A percentile compares a stretch with the other conserved stretches of the same genome.
These are phyloP conservation scores for Malacoctenus gilli DNA, from an alignment of 2,797 vertebrate genomes.

Conservation along the genomic window DNA sequence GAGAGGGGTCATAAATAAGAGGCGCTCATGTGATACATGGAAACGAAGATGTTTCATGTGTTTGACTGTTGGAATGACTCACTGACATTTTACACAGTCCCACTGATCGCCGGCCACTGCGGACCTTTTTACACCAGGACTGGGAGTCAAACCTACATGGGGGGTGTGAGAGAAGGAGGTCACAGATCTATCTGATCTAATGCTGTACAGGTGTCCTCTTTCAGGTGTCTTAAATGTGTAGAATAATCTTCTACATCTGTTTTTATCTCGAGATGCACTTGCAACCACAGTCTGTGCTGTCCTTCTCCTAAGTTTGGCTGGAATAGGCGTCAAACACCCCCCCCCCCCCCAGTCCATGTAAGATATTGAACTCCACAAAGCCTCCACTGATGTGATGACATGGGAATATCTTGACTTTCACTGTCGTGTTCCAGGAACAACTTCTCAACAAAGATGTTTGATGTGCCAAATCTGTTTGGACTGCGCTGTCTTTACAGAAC, in stretches of 20 bases:
- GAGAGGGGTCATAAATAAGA: constrained; percentile 47
- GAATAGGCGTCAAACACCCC: too few relatives aligned
- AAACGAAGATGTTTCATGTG: constrained; percentile 35
- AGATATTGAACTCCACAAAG: neutral
- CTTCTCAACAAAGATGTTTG: neutral
- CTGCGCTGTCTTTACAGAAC: neutral
- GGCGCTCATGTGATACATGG: constrained; percentile 23
- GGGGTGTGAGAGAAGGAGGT: neutral
- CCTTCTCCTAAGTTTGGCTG: too few relatives aligned
- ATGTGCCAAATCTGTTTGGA: constrained; percentile 6
- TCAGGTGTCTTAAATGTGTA: too few relatives aligned
- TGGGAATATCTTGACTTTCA: neutral
- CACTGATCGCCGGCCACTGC: neutral
- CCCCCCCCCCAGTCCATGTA: too few relatives aligned
- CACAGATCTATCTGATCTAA: too few relatives aligned
- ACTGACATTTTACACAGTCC: constrained; percentile 34
- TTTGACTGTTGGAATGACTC: constrained; percentile 8
- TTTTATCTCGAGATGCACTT: too few relatives aligned
- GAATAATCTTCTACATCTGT: too few relatives aligned
- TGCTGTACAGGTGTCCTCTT: too few relatives aligned
- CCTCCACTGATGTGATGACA: neutral
- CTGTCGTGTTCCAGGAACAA: neutral
- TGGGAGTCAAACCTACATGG: constrained; percentile 1
- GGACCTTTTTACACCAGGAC: constrained; percentile 2
- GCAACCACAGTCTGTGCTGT: too few relatives aligned